Base-by-base conservation (phyloP, 2,113 vertebrate species). In the Leuciscus idus region DNA sequence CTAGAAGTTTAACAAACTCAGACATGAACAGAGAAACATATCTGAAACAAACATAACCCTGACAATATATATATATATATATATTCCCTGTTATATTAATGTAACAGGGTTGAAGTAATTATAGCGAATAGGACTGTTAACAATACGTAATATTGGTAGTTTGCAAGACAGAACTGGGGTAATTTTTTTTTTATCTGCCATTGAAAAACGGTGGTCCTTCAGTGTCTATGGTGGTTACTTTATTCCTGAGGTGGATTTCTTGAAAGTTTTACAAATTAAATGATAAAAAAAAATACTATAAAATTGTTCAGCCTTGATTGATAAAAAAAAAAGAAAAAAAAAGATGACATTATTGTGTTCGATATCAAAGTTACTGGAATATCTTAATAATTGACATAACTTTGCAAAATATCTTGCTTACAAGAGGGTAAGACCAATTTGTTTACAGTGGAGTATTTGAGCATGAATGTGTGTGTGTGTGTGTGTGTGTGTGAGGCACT, bases 401-500 rank as follows among this genome's bases (percentile, higher is more conserved):
- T 68, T 59, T 68, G 15, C 8, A 43, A 78, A 84, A 50, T 64
- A 28, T 55, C 55, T 55, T 13, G 50, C 19, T 59, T 43, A 43
- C 19, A n/a, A 72, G 68, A 72, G 68, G 36, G 36, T 43, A 43
- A 43, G 13, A 68, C 2, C 0, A 76, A 76, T 52, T 76, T 77
- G 57, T 85, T 52, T 85, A 50, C 36, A 8, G 28, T 26, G n/a
- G 68, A 17, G 73, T 48, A n/a, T 55, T n/a, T 86, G 48, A 19
- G 46, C 33, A 7, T 83, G 55, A 19, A 21, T 75, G 73, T 26
- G 43, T 81, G 84, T 76, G 46, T 77, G 62, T 52, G 13, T 59
- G 70, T 59, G 59, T 52, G 72, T 4, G 28, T 75, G 33, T 87
- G 75, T 85, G 61, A 43, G 64, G 57, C 36, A 62, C 64, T 73